Base-by-base conservation (phyloP, 2,888 invertebrate species). In the Eubasilissa splendida region DNA sequence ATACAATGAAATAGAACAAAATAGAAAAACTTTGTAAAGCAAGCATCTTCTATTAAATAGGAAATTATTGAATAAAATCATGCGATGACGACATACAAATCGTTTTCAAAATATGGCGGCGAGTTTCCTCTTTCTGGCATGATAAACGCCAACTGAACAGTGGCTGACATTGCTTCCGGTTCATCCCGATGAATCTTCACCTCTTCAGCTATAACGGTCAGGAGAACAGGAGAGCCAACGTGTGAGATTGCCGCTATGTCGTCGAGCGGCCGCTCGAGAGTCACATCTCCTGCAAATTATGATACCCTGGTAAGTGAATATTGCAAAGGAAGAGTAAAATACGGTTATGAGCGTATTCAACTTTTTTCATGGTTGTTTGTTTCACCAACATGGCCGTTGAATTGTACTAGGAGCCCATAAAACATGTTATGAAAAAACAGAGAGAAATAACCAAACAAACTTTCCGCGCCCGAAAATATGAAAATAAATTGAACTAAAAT, bases 131-230 rank as follows among this genome's bases (percentile, higher is more conserved):
- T 91, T 86, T 95, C 94, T n/a, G 94, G 95, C 77, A 95, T 90
- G 83, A 96, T 93, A 84, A 97, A 93, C 11, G 96, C 97, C 79
- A 97, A 91, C 86, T 95, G 95, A 7, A 96, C 96, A 0, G 95
- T 94, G 1, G 95, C 93, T 42, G 96, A 95, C 91, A 95, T 95
- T 33, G 96, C 94, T 84, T 95, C 94, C 11, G 94, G 94, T 85
- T 95, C 95, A 83, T 94, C 92, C 83, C 94, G 91, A 80, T 92
- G 92, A 83, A 93, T 89, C 84, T 95, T 92, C 82, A 97, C 94
- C 89, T 97, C 97, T 87, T 96, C 96, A 3, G 97, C 97, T 74
- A 96, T 93, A 76, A 97, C 94, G 1, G 95, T 96, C 83, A 97
- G 91, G 73, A 96, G 91, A 79, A 97, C 94, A 3, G 97, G 96